Conservation (phyloP, 2,113 vertebrate genomes). For the Corapipo altera region DNA sequence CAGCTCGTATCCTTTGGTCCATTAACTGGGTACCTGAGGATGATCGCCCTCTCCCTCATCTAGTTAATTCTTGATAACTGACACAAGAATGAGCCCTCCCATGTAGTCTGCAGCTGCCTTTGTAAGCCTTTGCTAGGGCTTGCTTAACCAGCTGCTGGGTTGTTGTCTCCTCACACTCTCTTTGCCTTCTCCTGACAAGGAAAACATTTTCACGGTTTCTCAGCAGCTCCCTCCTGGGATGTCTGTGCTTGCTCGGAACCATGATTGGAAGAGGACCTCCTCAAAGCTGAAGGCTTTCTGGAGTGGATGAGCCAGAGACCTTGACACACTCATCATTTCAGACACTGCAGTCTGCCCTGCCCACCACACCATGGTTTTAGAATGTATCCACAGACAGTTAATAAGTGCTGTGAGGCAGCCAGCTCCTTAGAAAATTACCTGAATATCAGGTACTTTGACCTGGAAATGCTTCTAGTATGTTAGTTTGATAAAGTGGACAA, state of each 20-base stretch:
- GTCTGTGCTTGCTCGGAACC: background rate
- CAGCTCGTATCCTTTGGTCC: background rate
- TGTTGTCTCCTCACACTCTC: background rate
- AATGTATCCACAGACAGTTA: background rate
- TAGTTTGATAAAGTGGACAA: background rate
- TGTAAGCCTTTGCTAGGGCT: background rate
- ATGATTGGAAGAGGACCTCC: background rate
- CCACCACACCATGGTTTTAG: background rate
- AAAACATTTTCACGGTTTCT: background rate
- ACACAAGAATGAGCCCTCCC: background rate
- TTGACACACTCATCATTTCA: background rate
- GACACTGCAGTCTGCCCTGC: background rate
- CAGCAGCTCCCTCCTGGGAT: background rate
- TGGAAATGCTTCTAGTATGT: background rate
- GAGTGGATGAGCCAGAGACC: background rate
- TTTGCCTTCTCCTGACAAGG: background rate
- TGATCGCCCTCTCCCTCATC: background rate
- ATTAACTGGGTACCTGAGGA: background rate
- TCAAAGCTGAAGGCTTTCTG: background rate
- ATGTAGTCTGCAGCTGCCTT: background rate
- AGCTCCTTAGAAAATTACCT: background rate
- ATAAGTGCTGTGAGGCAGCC: background rate
- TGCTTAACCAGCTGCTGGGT: background rate
- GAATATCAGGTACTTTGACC: background rate
- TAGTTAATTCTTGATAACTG: background rate